Percentiles rank a stretch among this genome's conserved stretches.
These are phyloP conservation scores for Copidosoma aretas DNA, from an alignment of 2,888 invertebrate species.

Conservation along the genomic window DNA sequence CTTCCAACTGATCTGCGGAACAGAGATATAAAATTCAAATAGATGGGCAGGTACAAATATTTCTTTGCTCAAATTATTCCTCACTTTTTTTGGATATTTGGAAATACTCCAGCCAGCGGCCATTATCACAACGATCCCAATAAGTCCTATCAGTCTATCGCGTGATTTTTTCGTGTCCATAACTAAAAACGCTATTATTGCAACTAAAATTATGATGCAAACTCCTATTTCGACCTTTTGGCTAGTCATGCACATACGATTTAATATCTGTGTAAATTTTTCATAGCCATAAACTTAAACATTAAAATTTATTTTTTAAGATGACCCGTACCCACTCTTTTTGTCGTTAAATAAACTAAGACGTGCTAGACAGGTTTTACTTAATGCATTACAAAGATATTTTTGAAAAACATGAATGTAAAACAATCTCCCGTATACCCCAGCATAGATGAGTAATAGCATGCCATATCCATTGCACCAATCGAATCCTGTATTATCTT, in stretches of 20 bases:
- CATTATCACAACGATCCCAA: constrained; percentile 72
- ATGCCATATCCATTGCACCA: constrained; percentile 77
- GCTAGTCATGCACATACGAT: background rate
- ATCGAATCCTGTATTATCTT: constrained; percentile 41
- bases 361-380: background rate
- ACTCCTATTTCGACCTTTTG: constrained; percentile 4
- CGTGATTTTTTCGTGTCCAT: constrained; percentile 68
- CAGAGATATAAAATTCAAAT: background rate
- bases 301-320: background rate
- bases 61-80: constrained; percentile 34
- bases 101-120: constrained; percentile 70
- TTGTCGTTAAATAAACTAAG: background rate
- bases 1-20: constrained; percentile 74
- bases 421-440: constrained; percentile 69
- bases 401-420: constrained; percentile 72
- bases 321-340: background rate
- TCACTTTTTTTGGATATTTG: constrained; percentile 66
- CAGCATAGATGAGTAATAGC: constrained; percentile 69
- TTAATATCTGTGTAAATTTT: background rate
- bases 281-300: background rate
- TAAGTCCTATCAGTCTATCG: constrained; percentile 71
- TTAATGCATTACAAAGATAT: constrained; percentile 10
- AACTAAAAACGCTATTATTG: constrained; percentile 66
- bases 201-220: constrained; percentile 1
- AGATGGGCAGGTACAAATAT: constrained; percentile 2